A percentile compares a stretch with the other conserved stretches of the same genome.
phyloP scores from a whole-genome alignment of 2,797 vertebrate genomes.

The Halcyon chelicuti region DNA sequence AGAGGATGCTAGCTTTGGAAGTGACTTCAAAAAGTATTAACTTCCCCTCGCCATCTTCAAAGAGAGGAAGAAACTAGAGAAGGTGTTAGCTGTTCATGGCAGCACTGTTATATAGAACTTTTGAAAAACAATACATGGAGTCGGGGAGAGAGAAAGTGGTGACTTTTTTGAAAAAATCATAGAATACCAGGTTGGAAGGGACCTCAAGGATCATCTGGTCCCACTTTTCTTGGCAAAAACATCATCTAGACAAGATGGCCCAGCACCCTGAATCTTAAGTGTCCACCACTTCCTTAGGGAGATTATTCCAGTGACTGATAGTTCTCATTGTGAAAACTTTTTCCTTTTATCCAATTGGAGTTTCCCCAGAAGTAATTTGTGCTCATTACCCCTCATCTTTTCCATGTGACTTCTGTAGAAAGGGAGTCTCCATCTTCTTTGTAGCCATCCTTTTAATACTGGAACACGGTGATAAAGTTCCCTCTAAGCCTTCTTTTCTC shows the following conservation, averaged over 20 bases:
- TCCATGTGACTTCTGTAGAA: background rate
- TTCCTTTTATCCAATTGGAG: too few relatives aligned
- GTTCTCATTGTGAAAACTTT: background rate
- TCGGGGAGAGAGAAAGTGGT: background rate
- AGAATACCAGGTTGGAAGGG: background rate
- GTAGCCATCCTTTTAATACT: background rate
- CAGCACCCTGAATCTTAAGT: background rate
- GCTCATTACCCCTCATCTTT: background rate
- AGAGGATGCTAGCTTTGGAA: background rate
- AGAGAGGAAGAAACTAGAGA: background rate
- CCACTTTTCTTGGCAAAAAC: background rate
- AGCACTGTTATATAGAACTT: background rate
- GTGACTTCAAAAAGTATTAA: background rate
- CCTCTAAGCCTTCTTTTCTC: background rate
- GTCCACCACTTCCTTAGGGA: background rate
- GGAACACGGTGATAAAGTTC: background rate
- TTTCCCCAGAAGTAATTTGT: background rate
- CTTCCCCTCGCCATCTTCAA: background rate
- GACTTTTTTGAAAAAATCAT: background rate
- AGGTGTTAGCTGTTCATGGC: background rate
- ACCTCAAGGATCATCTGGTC: background rate
- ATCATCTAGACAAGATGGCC: background rate
- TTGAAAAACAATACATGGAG: background rate
- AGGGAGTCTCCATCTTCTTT: background rate
- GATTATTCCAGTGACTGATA: background rate